Conservation (phyloP, 2,888 invertebrate species). For the Byasa hedistus region DNA sequence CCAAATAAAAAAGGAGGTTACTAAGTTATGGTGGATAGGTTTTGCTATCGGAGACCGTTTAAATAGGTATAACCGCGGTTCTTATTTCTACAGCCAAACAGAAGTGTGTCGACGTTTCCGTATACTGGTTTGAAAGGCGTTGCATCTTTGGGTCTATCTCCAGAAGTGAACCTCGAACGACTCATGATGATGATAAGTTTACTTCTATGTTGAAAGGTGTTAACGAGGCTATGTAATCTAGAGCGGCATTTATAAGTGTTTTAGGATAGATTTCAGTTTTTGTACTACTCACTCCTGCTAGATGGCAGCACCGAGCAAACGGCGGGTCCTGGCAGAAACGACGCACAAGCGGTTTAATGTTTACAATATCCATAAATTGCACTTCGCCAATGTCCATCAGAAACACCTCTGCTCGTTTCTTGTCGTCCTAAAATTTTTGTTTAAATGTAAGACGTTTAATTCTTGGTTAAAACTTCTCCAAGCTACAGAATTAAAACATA, state of each 20-base stretch:
- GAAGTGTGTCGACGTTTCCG: too few relatives aligned
- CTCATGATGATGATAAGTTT: background rate
- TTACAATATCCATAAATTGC: conserved; percentile 34
- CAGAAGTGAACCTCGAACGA: background rate
- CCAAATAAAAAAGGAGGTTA: too few relatives aligned
- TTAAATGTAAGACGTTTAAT: background rate
- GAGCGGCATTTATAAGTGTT: too few relatives aligned
- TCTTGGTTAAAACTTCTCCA: too few relatives aligned
- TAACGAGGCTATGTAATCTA: background rate
- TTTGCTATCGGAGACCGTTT: too few relatives aligned
- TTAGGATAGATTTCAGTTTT: background rate
- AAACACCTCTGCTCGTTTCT: conserved; percentile 50
- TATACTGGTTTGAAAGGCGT: too few relatives aligned
- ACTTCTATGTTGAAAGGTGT: background rate
- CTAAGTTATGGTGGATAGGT: too few relatives aligned
- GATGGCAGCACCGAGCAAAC: conserved; percentile 64
- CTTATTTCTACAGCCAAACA: too few relatives aligned
- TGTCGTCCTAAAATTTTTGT: conserved; percentile 28
- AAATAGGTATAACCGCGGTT: too few relatives aligned
- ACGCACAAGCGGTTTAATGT: conserved; percentile 50
- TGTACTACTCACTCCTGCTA: conserved; percentile 63
- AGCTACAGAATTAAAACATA: too few relatives aligned
- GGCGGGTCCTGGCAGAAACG: conserved; percentile 55
- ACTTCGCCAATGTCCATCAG: conserved; percentile 66
- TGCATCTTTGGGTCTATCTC: too few relatives aligned